Conservation (phyloP, 37 sponge, comb jelly and placozoan genomes). For the Bolinopsis microptera region DNA sequence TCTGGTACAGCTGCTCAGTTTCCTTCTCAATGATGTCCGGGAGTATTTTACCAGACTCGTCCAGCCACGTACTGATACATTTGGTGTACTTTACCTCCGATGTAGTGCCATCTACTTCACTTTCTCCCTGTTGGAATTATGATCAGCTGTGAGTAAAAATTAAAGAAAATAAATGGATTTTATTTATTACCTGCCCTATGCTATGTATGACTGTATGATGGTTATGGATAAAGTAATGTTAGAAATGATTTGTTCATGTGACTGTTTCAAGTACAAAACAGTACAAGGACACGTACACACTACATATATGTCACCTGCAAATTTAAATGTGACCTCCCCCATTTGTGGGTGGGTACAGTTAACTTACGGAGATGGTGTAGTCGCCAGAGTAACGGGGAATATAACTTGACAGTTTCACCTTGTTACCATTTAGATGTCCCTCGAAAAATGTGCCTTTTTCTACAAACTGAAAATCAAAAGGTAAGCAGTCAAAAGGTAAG, state of each 20-base stretch:
- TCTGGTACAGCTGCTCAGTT: neutral
- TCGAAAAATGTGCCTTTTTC: constrained; percentile 64
- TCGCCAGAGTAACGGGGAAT: constrained; percentile 45
- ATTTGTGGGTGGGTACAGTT: too few relatives aligned
- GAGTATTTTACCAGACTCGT: constrained; percentile 1
- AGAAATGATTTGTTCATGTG: too few relatives aligned
- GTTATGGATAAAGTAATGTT: too few relatives aligned
- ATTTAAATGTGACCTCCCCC: too few relatives aligned
- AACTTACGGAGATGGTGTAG: constrained; percentile 29
- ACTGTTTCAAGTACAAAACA: too few relatives aligned
- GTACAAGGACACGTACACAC: too few relatives aligned
- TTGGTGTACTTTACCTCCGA: constrained; percentile 7
- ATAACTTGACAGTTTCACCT: constrained; percentile 8
- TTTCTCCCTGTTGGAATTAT: constrained; percentile 2
- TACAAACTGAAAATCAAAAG: constrained; percentile 45
- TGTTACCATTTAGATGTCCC: neutral
- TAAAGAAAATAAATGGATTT: too few relatives aligned
- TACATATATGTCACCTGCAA: too few relatives aligned
- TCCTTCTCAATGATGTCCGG: constrained; percentile 17
- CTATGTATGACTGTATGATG: too few relatives aligned
- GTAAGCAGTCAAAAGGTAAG: neutral
- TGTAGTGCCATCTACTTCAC: neutral
- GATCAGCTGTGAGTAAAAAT: neutral
- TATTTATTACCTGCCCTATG: too few relatives aligned
- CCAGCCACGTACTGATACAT: constrained; percentile 58